Evolutionary conservation across 2,888 invertebrate genomes (phyloP).

Genomic region (Azorinus chamasolen): DNA sequence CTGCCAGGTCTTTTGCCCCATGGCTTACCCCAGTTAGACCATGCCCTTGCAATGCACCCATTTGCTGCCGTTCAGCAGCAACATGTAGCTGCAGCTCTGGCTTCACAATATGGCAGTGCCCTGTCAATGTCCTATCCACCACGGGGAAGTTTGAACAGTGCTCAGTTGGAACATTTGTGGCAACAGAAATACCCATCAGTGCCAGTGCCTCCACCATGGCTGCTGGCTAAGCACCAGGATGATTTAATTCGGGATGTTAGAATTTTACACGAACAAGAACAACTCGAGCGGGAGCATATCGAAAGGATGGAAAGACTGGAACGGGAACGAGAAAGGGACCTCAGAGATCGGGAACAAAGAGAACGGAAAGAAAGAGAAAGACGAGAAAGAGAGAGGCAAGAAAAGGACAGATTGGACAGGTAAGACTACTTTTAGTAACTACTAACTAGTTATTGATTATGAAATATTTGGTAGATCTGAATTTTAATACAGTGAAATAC

Average conservation of each 20-base stretch:
- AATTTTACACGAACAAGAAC: slow-evolving; percentile 85
- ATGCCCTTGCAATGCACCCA: slow-evolving; percentile 71
- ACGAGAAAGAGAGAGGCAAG: slow-evolving; percentile 62
- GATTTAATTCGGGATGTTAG: slow-evolving; percentile 77
- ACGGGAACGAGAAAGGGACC: slow-evolving; percentile 77
- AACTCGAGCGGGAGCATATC: slow-evolving; percentile 88
- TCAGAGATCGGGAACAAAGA: slow-evolving; percentile 61
- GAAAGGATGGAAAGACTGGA: slow-evolving; percentile 76
- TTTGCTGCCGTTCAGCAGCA: slow-evolving; percentile 76
- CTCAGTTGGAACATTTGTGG: slow-evolving; percentile 84
- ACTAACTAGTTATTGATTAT: too few species aligned
- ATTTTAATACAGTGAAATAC: too few species aligned
- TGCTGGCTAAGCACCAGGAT: slow-evolving; percentile 82
- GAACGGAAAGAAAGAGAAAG: slow-evolving; percentile 74
- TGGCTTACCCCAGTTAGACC: slow-evolving; percentile 72
- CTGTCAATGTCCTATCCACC: slow-evolving; percentile 65
- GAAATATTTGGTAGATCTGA: too few species aligned
- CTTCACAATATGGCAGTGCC: slow-evolving; percentile 50
- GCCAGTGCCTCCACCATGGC: slow-evolving; percentile 82
- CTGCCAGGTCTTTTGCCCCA: slow-evolving; percentile 58
- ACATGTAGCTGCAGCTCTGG: slow-evolving; percentile 56
- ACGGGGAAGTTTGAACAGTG: slow-evolving; percentile 66
- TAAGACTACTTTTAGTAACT: slow-evolving; percentile 14
- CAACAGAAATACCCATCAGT: slow-evolving; percentile 84
- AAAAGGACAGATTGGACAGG: slow-evolving; percentile 65